Conservation (phyloP, 1,140 invertebrate genomes). For the Pantala flavescens region DNA sequence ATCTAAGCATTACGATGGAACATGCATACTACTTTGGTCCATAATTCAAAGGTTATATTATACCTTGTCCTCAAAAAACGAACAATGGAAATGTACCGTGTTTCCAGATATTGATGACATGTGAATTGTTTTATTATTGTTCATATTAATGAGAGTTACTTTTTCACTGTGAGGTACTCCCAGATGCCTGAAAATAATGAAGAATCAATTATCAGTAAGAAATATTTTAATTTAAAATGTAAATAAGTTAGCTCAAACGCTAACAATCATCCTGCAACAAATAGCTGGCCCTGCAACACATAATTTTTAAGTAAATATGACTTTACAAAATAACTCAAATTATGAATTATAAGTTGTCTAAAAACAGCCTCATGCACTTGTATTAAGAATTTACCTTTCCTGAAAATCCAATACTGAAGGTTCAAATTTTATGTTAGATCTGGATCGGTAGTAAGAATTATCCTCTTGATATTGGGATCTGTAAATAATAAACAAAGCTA, state of each 20-base stretch:
- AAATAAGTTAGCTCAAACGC: too few species aligned
- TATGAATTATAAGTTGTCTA: too few species aligned
- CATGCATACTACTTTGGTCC: too few species aligned
- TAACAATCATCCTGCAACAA: too few species aligned
- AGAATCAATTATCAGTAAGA: constrained; percentile 14
- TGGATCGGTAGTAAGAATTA: constrained; percentile 29
- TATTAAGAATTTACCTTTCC: constrained; percentile 48
- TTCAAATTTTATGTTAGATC: constrained; percentile 42
- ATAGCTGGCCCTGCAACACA: too few species aligned
- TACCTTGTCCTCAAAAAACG: constrained; percentile 85
- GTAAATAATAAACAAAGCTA: constrained; percentile 25
- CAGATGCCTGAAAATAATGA: constrained; percentile 53
- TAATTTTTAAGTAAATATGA: too few species aligned
- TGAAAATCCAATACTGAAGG: constrained; percentile 56
- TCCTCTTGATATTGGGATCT: constrained; percentile 31
- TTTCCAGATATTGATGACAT: constrained; percentile 78
- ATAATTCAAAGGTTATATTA: constrained; percentile 19
- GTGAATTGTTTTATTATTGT: constrained; percentile 64
- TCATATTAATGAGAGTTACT: constrained; percentile 68
- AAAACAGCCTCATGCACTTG: too few species aligned
- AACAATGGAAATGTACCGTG: constrained; percentile 81
- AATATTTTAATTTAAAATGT: too few species aligned
- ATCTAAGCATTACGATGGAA: too few species aligned
- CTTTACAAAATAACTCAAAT: too few species aligned
- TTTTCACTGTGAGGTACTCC: constrained; percentile 70